A percentile compares a stretch with the other conserved stretches of the same genome.
phyloP scores from a whole-genome alignment of 2,113 vertebrate species.

The Oryzias javanicus region DNA sequence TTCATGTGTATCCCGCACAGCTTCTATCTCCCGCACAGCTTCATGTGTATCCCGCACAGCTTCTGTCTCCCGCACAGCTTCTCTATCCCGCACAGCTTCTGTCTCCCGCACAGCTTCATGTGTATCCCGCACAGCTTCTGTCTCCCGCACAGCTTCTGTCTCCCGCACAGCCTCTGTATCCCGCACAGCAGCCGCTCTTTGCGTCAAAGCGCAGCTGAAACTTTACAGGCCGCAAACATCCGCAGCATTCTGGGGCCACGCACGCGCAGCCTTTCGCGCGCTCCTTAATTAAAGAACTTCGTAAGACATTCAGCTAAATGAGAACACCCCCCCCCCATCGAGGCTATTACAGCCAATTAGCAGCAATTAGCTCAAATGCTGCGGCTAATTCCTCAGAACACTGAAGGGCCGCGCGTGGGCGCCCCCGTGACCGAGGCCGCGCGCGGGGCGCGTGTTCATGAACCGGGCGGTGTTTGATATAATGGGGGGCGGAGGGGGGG shows the following conservation, averaged over 20 bases:
- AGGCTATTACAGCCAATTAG: slow-evolving; percentile 77
- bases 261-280: slow-evolving; percentile 52
- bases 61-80: no score
- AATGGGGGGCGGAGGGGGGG: slow-evolving; percentile 2
- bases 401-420: slow-evolving; percentile 53
- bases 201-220: not conserved
- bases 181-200: no score
- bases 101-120: no score
- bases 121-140: no score
- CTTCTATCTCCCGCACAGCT: no score
- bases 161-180: no score
- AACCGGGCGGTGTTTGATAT: slow-evolving; percentile 48
- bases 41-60: no score
- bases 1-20: no score
- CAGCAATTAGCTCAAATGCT: slow-evolving; percentile 74
- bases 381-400: slow-evolving; percentile 70
- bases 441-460: slow-evolving; percentile 39
- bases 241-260: slow-evolving; percentile 56
- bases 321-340: slow-evolving; percentile 60
- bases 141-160: no score
- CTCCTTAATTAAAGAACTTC: slow-evolving; percentile 73
- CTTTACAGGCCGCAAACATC: slow-evolving; percentile 46
- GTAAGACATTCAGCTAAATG: slow-evolving; percentile 75
- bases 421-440: slow-evolving; percentile 52
- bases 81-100: no score